Percentiles rank a stretch among this genome's conserved stretches.
Evolutionary conservation across 2,113 vertebrate genomes (phyloP).

Genomic region (Diadophis punctatus): DNA sequence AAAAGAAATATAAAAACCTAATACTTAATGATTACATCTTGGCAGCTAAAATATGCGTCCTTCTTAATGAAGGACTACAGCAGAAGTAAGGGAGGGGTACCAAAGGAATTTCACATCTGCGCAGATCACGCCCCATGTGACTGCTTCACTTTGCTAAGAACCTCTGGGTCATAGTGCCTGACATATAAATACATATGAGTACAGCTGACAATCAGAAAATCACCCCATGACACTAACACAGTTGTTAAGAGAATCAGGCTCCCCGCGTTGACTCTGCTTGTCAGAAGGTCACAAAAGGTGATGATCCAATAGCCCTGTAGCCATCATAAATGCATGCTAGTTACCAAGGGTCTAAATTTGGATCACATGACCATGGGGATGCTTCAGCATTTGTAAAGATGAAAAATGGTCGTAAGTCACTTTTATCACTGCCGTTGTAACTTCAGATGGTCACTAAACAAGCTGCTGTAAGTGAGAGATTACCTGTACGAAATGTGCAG

Average conservation of each 20-base stretch:
- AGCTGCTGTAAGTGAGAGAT: neutral
- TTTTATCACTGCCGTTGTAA: neutral
- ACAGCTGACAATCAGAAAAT: too few species aligned
- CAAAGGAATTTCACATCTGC: too few species aligned
- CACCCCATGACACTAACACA: too few species aligned
- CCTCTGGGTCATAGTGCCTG: too few species aligned
- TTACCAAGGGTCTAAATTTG: neutral
- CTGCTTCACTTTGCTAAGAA: too few species aligned
- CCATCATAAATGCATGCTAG: neutral
- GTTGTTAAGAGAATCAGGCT: neutral
- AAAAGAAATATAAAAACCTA: too few species aligned
- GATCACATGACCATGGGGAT: neutral
- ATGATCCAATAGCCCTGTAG: neutral
- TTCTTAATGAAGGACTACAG: too few species aligned
- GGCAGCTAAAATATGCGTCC: too few species aligned
- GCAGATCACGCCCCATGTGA: too few species aligned
- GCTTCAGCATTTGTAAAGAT: neutral
- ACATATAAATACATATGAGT: too few species aligned
- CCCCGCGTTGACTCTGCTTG: neutral
- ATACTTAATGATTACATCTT: too few species aligned
- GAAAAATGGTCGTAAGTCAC: neutral
- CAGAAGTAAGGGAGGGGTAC: too few species aligned
- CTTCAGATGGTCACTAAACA: neutral
- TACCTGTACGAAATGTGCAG: neutral
- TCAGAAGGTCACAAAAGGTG: neutral